Conservation (phyloP, 2,888 invertebrate species). For the Ichneumon xanthorius region DNA sequence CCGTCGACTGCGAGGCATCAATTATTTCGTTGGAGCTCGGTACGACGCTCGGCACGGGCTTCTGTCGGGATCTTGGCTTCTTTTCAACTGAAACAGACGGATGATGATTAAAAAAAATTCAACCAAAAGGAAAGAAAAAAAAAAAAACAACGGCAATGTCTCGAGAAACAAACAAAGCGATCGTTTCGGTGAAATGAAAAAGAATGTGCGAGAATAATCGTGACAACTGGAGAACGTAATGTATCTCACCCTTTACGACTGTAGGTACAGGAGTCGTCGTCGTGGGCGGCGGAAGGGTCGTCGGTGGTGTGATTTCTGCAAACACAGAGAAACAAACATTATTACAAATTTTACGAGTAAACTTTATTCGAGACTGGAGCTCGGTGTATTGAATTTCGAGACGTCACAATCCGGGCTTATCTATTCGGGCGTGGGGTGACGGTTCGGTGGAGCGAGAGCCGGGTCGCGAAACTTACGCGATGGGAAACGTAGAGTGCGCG, state of each 20-base stretch:
- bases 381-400: slow-evolving; percentile 30
- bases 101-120: slow-evolving; percentile 14
- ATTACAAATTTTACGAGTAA: neutral
- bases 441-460: slow-evolving; percentile 37
- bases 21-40: slow-evolving; percentile 78
- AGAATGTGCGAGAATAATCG: neutral
- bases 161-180: slow-evolving; percentile 25
- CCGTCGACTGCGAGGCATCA: slow-evolving; percentile 77
- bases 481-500: neutral
- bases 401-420: slow-evolving; percentile 46
- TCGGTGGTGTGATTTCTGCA: slow-evolving; percentile 79
- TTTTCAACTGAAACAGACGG: slow-evolving; percentile 75
- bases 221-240: slow-evolving; percentile 8
- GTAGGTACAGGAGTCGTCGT: slow-evolving; percentile 73
- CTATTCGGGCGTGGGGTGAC: slow-evolving; percentile 12
- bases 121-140: slow-evolving; percentile 4
- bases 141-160: slow-evolving; percentile 19
- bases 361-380: neutral
- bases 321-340: slow-evolving; percentile 41
- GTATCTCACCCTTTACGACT: slow-evolving; percentile 74
- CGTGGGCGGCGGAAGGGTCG: slow-evolving; percentile 75
- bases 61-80: slow-evolving; percentile 76
- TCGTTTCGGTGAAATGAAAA: slow-evolving; percentile 35
- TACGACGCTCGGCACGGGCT: slow-evolving; percentile 74
- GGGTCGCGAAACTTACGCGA: slow-evolving; percentile 41